Base-by-base conservation (phyloP, 2,888 invertebrate genomes). In the Pharmacophagus antenor region DNA sequence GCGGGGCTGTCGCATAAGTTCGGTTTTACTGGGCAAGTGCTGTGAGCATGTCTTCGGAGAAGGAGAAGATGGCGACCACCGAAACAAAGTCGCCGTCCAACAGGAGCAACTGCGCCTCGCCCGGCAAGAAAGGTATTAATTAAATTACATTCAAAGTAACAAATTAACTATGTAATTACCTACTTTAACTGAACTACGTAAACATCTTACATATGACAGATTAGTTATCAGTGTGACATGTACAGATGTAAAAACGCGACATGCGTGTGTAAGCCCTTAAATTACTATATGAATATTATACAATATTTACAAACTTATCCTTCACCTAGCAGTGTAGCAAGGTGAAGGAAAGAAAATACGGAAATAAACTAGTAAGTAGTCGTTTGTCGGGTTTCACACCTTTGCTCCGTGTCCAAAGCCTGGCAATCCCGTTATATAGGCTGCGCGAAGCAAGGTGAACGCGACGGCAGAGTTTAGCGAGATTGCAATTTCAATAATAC, bases 71-170 rank as follows among this genome's bases (percentile, higher is more conserved):
- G 89, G 89, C 88, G 63, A 80, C 85, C 58, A 82, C 85, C 63
- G 88, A 88, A 67, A 70, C 82, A 66, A 89, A 89, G 76, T 89
- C 90, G 64, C 88, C 89, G 47, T 84, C 86, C 57, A 87, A 85
- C 76, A 87, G 82, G 80, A 85, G 82, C 75, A 90, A 90, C 80
- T 86, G 85, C 76, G 82, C 89, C 58, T 89, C 91, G 62, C 91
- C 90, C 18, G 89, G 85, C 65, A 91, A 91, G 73, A 91, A 91
- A 89, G 91, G 91, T 91, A 85, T 47, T 46, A 37, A 44, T 56
- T 22, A 18, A 52, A 6, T n/a, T n/a, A n/a, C n/a, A n/a, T n/a
- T n/a, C n/a, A n/a, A n/a, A n/a, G n/a, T n/a, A n/a, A n/a, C n/a
- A n/a, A n/a, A n/a, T n/a, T n/a, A n/a, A n/a, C n/a, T n/a, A n/a